These are phyloP conservation scores for Bubo scandiacus DNA, from an alignment of 2,113 vertebrate species.

Conservation along the genomic window DNA sequence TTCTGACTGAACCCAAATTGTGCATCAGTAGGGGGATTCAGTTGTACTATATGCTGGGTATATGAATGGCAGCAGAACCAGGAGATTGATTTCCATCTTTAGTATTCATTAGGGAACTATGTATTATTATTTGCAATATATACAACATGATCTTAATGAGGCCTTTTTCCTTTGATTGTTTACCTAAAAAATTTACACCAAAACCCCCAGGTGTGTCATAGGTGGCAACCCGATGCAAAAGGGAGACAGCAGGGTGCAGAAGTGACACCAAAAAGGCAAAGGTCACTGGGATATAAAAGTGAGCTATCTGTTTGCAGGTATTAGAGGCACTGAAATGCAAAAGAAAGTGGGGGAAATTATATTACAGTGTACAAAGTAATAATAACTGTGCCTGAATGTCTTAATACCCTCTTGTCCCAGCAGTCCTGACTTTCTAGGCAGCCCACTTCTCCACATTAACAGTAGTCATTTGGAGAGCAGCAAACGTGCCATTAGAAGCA, in stretches of 20 bases:
- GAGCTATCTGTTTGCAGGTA: conserved; percentile 17
- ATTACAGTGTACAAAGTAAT: conserved; percentile 76
- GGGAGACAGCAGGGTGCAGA: neutral
- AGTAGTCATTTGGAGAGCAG: conserved; percentile 90
- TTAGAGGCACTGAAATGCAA: conserved; percentile 39
- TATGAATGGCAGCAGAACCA: conserved; percentile 46
- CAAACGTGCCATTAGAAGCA: conserved; percentile 99
- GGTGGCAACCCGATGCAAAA: neutral
- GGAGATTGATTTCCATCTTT: conserved; percentile 73
- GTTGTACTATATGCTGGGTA: conserved; percentile 36
- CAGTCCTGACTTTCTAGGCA: conserved; percentile 86
- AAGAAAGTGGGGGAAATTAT: conserved; percentile 62
- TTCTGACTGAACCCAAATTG: conserved; percentile 55
- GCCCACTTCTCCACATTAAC: conserved; percentile 92
- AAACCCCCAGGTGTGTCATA: neutral
- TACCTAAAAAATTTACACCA: conserved; percentile 15
- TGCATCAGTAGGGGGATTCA: conserved; percentile 31
- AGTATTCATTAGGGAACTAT: conserved; percentile 70
- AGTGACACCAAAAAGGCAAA: neutral
- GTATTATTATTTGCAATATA: conserved; percentile 73
- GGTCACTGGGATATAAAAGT: neutral
- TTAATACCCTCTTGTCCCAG: conserved; percentile 84
- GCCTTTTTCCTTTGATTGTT: conserved; percentile 57
- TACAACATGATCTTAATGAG: conserved; percentile 62
- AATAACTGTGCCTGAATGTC: conserved; percentile 77